Conservation (phyloP, 2,113 vertebrate species). For the Dasyurus viverrinus region DNA sequence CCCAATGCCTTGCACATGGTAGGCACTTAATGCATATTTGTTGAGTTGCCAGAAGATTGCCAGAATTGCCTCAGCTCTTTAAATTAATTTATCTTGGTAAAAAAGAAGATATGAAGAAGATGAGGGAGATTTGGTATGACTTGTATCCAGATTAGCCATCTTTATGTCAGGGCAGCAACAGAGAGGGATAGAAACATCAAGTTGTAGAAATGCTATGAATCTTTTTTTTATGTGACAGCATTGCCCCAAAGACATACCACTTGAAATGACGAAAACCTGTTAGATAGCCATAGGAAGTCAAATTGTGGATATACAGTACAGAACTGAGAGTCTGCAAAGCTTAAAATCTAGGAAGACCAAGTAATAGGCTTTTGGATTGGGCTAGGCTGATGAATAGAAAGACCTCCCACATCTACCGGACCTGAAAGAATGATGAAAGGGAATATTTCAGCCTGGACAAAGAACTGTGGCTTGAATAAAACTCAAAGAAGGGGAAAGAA, state of each 20-base stretch:
- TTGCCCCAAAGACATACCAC: not conserved
- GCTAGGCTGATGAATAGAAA: not conserved
- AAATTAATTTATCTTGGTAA: not conserved
- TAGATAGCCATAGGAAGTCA: not conserved
- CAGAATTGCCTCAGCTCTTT: not conserved
- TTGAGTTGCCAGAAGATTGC: not conserved
- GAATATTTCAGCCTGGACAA: not conserved
- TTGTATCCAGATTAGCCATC: not conserved
- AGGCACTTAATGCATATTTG: not conserved
- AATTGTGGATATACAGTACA: not conserved
- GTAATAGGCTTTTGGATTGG: not conserved
- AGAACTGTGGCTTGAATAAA: not conserved
- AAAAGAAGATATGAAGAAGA: not conserved
- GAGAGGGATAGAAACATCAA: not conserved
- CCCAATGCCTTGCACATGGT: not conserved
- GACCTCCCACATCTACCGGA: not conserved
- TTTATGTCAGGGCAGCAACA: rapidly evolving
- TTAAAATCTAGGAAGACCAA: not conserved
- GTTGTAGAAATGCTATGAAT: not conserved
- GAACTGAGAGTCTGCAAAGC: not conserved
- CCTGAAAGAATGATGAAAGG: conserved; percentile 1
- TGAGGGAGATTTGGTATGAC: not conserved
- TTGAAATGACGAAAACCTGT: not conserved
- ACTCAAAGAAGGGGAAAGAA: not conserved
- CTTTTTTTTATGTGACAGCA: not conserved